Base-by-base conservation (phyloP, 2,888 invertebrate species). In the Zaprionus obscuricornis region DNA sequence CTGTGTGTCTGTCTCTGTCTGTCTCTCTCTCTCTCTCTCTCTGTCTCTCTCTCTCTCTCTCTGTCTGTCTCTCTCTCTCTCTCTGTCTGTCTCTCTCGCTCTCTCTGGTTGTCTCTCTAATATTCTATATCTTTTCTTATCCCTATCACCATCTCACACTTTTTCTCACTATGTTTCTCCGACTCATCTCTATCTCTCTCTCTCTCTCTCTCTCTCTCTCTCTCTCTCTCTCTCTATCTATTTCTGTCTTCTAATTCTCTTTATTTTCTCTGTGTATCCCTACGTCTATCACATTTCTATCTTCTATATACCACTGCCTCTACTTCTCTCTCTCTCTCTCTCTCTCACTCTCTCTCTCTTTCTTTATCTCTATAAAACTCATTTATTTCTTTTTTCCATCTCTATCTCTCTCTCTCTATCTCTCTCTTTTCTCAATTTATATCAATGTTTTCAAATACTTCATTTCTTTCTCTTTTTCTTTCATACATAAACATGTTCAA, bases 61-160 rank as follows among this genome's bases (percentile, higher is more conserved):
- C 22, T 17, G 2, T 6, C 22, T 20, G 3, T 8, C 20, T n/a
- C n/a, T 3, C 13, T 29, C 24, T 29, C 2, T 10, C 24, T 14
- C 14, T 27, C 10, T 42, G 50, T 42, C 42, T 26, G 29, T 50
- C 46, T 36, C 14, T 59, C 27, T n/a, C n/a, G 3, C 13, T 29
- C 24, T 29, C 2, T 10, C 24, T 14, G 11, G 22, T n/a, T 42
- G 50, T 42, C 42, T 26, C 24, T 50, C 46, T 36, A 14, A 54
- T 24, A 31, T 43, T 22, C 54, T 24, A 16, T 37, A 18, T 18
- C 46, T 17, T 24, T 43, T 42, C 40, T 14, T 37, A 14, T 24
- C n/a, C n/a, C n/a, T n/a, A n/a, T 24, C 2, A 11, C 31, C 31
- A 27, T 33, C 29, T 13, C 14, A 37, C 66, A 36, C 34, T 50